Evolutionary conservation across 2,888 invertebrate genomes (phyloP).

Genomic region (Melieria picta): DNA sequence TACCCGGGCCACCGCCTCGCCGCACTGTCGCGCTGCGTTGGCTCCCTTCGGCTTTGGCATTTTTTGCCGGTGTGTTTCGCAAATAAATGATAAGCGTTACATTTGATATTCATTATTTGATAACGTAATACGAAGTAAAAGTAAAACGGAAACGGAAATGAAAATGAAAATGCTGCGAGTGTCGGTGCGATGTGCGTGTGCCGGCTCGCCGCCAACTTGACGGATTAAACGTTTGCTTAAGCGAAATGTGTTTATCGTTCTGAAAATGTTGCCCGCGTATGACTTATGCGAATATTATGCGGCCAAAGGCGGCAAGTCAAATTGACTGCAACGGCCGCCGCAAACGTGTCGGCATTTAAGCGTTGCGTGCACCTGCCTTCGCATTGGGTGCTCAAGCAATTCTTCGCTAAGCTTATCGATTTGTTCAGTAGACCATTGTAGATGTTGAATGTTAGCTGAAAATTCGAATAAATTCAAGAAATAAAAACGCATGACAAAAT

Average conservation of each 20-base stretch:
- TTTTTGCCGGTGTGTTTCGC: constrained; percentile 34
- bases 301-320: too few relatives aligned
- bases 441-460: too few relatives aligned
- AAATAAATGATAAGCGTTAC: constrained; percentile 50
- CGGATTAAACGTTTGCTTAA: constrained; percentile 45
- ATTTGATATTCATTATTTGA: constrained; percentile 51
- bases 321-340: too few relatives aligned
- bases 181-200: constrained; percentile 4
- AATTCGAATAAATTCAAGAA: too few relatives aligned
- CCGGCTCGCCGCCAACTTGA: constrained; percentile 39
- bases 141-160: constrained; percentile 45
- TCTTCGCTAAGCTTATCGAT: too few relatives aligned
- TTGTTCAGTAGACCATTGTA: too few relatives aligned
- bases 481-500: too few relatives aligned
- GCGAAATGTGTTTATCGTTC: constrained; percentile 45
- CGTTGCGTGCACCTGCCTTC: too few relatives aligned
- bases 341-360: too few relatives aligned
- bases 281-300: constrained; percentile 30
- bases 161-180: constrained; percentile 45
- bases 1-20: neutral
- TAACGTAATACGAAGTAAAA: constrained; percentile 46
- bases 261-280: constrained; percentile 39
- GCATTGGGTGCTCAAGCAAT: too few relatives aligned
- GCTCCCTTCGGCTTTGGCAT: neutral
- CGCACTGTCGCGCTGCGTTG: neutral